Percentiles rank a stretch among this genome's conserved stretches.
These are phyloP conservation scores for Drosophila paramelanica DNA, from an alignment of 2,888 invertebrate species.

Conservation along the genomic window DNA sequence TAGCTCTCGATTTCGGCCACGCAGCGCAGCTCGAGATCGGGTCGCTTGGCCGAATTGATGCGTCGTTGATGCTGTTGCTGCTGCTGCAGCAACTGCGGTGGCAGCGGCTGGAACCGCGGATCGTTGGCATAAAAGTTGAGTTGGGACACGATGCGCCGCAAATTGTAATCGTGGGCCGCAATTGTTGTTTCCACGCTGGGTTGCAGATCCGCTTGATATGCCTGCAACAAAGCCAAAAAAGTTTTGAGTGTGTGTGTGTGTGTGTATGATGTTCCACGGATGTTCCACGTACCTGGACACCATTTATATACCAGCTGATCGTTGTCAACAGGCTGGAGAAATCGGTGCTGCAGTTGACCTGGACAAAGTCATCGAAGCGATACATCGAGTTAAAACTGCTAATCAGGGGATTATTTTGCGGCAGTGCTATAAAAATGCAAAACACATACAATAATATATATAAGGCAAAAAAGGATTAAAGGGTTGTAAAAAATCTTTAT, in stretches of 20 bases:
- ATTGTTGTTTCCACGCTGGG: slow-evolving; percentile 81
- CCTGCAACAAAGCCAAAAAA: slow-evolving; percentile 49
- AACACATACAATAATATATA: too few relatives aligned
- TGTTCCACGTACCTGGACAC: slow-evolving; percentile 71
- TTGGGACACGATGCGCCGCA: slow-evolving; percentile 80
- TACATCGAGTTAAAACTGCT: slow-evolving; percentile 82
- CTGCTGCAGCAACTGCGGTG: slow-evolving; percentile 42
- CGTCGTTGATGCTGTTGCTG: slow-evolving; percentile 33
- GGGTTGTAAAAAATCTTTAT: too few relatives aligned
- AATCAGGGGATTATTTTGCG: slow-evolving; percentile 83
- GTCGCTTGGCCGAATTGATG: slow-evolving; percentile 44
- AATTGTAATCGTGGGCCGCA: slow-evolving; percentile 80
- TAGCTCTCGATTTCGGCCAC: slow-evolving; percentile 83
- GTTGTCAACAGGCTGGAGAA: slow-evolving; percentile 81
- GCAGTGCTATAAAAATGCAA: slow-evolving; percentile 68
- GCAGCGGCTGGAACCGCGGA: slow-evolving; percentile 71
- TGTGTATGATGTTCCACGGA: neutral
- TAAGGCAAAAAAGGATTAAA: too few relatives aligned
- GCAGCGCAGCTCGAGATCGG: slow-evolving; percentile 78
- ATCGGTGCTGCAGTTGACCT: slow-evolving; percentile 83
- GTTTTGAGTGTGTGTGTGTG: neutral
- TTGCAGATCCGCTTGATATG: slow-evolving; percentile 70
- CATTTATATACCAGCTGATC: slow-evolving; percentile 83
- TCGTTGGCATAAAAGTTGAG: slow-evolving; percentile 83
- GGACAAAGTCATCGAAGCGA: slow-evolving; percentile 80